A percentile compares a stretch with the other conserved stretches of the same genome.
Evolutionary conservation across 2,113 vertebrate species (phyloP).

Genomic region (Seriola dumerili): DNA sequence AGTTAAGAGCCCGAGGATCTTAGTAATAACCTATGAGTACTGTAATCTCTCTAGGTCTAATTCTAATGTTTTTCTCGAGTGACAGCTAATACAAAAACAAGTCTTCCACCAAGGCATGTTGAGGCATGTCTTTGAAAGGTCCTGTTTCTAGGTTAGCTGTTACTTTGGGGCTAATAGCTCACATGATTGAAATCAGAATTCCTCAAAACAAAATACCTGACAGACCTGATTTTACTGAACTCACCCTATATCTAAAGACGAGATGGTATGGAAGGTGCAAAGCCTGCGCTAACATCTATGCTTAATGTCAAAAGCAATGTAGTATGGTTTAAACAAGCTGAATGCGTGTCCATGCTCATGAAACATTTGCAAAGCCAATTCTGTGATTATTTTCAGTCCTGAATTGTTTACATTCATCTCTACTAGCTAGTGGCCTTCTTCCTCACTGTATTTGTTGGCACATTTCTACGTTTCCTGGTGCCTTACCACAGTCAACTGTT

Average conservation of each 20-base stretch:
- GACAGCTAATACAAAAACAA: slow-evolving; percentile 38
- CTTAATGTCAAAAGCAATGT: not conserved
- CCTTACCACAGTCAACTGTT: too few species aligned
- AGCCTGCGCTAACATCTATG: not conserved
- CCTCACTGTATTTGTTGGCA: too few species aligned
- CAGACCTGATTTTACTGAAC: not conserved
- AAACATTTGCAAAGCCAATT: not conserved
- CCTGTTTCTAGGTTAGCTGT: slow-evolving; percentile 28
- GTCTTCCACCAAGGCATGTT: not conserved
- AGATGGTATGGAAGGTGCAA: not conserved
- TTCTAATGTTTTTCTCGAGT: slow-evolving; percentile 16
- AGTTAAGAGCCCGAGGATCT: not conserved
- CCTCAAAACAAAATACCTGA: slow-evolving; percentile 12
- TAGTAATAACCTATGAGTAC: not conserved
- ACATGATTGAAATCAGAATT: slow-evolving; percentile 1
- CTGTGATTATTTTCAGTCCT: too few species aligned
- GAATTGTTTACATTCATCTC: too few species aligned
- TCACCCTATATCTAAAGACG: not conserved
- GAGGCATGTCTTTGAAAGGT: slow-evolving; percentile 1
- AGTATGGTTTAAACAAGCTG: not conserved
- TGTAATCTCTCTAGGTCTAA: not conserved
- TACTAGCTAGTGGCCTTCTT: too few species aligned
- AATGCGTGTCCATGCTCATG: too few species aligned
- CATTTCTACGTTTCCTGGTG: too few species aligned
- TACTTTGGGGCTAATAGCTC: slow-evolving; percentile 9